Evolutionary conservation across 1,140 invertebrate genomes (phyloP), one percentile per base, ranked within the genome.

Genomic region (Drosophila hydei): DNA sequence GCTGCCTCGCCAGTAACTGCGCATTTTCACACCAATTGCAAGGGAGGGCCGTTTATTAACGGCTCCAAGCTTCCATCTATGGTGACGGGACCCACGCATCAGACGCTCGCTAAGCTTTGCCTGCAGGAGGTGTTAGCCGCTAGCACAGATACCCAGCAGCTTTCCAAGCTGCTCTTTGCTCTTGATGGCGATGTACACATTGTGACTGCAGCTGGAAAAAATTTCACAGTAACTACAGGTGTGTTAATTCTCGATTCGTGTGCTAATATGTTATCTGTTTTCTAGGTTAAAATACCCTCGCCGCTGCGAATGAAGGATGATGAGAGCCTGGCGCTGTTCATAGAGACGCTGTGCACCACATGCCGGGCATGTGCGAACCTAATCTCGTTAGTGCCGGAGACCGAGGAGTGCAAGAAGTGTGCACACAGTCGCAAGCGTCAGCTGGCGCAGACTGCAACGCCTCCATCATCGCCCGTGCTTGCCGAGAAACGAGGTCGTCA

Each of bases 1-100:
- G 87, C 91, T 5, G 90, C 91, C 1, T 83, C 89, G 14, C 91
- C 91, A 7, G 90, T 90, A 3, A 91, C 91, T 25, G 91, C 91
- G 11, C 91, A 93, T 60, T 91, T 93, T 59, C 88, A 92, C 62
- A 92, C 91, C 69, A 90, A 89, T 30, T 93, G 93, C 74, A 89
- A 88, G 43, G 92, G 92, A 9, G 93, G 93, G 8, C 92, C 92
- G 14, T 91, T 92, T 8, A 90, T 93, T 21, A 92, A 92, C 64
- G 88, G 91, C 25, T 67, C 83, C 3, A 91, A 91, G 55, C 62
- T 93, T 42, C 90, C 92, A 1, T 77, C 83, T 7, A 92, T 87
- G 65, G 84, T 93, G n/a, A 91, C 75, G 77, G 93, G 85, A 72
- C 93, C 77, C 18, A 91, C 61, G 54, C 92, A 78, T 77, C 91